A percentile compares a stretch with the other conserved stretches of the same genome.
phyloP scores from a whole-genome alignment of 2,113 vertebrate genomes.

The Rhinogobius similis region DNA sequence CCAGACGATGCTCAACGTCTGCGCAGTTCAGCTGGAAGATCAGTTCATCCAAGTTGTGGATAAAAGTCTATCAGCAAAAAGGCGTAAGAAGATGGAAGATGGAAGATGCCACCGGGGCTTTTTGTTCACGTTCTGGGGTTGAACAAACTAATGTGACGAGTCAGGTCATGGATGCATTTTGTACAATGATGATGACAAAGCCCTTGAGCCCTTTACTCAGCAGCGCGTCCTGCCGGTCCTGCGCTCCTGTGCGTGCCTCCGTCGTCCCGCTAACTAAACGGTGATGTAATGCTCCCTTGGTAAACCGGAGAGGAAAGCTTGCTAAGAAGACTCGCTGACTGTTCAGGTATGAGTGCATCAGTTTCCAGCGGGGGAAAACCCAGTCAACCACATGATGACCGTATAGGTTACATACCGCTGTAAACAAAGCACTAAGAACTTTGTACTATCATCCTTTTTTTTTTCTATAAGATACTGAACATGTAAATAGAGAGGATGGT shows the following conservation, averaged over 20 bases:
- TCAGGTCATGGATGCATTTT: conserved; percentile 31
- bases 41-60: conserved; percentile 4
- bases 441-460: conserved; percentile 47
- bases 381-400: conserved; percentile 9
- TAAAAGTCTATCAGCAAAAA: not conserved
- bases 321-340: conserved; percentile 45
- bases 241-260: conserved; percentile 29
- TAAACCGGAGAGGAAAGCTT: conserved; percentile 58
- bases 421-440: conserved; percentile 41
- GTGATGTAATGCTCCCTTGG: conserved; percentile 80
- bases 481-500: conserved; percentile 54
- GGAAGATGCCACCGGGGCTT: conserved; percentile 4
- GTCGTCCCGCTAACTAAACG: conserved; percentile 59
- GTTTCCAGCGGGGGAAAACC: conserved; percentile 13
- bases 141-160: not conserved
- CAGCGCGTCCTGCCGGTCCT: conserved; percentile 16
- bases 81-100: not conserved
- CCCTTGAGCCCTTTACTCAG: conserved; percentile 26
- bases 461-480: conserved; percentile 54
- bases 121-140: not conserved
- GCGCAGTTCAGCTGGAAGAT: conserved; percentile 4
- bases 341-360: conserved; percentile 19
- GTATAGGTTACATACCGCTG: conserved; percentile 16
- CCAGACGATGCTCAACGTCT: conserved; percentile 1
- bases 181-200: conserved; percentile 13